Percentiles rank a stretch among this genome's conserved stretches.
These are phyloP conservation scores for Epinephelus fuscoguttatus DNA, from an alignment of 2,113 vertebrate genomes.

Conservation along the genomic window DNA sequence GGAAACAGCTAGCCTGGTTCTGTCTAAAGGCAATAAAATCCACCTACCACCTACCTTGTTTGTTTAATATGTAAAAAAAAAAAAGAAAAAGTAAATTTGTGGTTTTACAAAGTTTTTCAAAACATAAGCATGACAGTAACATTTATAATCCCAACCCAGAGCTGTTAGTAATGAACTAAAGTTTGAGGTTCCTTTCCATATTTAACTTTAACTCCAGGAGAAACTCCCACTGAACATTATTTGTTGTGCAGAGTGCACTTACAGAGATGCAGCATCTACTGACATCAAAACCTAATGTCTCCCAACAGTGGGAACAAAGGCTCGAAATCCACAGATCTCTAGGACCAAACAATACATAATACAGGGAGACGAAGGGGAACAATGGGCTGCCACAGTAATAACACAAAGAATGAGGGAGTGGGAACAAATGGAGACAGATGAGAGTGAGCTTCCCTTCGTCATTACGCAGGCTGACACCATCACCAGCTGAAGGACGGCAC, in stretches of 20 bases:
- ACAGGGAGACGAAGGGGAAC: conserved; percentile 65
- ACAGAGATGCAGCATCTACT: conserved; percentile 23
- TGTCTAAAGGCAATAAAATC: no score
- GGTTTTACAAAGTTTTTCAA: neutral
- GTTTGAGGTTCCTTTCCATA: conserved; percentile 33
- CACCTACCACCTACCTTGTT: no score
- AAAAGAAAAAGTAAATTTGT: no score
- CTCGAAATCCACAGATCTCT: conserved; percentile 54
- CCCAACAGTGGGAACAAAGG: conserved; percentile 48
- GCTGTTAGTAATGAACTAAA: neutral
- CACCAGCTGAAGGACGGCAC: conserved; percentile 50
- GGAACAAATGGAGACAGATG: conserved; percentile 69
- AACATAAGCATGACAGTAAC: neutral
- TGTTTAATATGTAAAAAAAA: no score
- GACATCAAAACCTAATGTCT: conserved; percentile 57
- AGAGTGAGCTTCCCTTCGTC: conserved; percentile 62
- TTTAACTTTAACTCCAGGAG: conserved; percentile 43
- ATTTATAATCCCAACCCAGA: neutral
- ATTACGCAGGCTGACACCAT: conserved; percentile 48
- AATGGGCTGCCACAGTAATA: conserved; percentile 50
- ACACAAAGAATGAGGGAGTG: conserved; percentile 36
- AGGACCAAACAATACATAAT: conserved; percentile 44
- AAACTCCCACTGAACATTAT: conserved; percentile 50
- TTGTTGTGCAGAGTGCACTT: conserved; percentile 43
- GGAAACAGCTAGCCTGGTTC: no score